Percentiles rank a stretch among this genome's conserved stretches.
These are phyloP conservation scores for Diloba caeruleocephala DNA, from an alignment of 2,888 invertebrate species.

Conservation along the genomic window DNA sequence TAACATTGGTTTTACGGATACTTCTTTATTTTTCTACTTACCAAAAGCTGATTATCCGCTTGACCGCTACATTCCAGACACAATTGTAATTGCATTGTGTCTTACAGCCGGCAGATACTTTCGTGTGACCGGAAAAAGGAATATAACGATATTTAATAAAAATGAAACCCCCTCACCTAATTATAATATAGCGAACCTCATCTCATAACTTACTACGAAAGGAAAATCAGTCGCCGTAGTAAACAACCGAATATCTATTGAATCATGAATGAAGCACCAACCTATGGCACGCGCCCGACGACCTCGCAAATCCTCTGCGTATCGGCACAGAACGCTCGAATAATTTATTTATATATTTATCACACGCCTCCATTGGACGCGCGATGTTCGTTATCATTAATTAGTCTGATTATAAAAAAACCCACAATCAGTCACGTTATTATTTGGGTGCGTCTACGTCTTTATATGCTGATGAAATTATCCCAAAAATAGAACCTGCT, in stretches of 20 bases:
- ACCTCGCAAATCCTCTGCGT: conserved; percentile 3
- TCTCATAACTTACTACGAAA: not conserved
- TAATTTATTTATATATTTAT: conserved; percentile 15
- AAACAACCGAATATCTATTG: not conserved
- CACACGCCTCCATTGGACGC: conserved; percentile 12
- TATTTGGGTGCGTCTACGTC: conserved; percentile 16
- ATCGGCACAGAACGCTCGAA: not conserved
- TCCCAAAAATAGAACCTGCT: conserved; percentile 33
- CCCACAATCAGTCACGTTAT: conserved; percentile 15
- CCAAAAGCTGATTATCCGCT: no score
- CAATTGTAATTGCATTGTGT: no score
- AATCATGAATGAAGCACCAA: not conserved
- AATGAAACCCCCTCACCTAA: not conserved
- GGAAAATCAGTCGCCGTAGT: not conserved
- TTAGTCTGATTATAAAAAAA: conserved; percentile 10
- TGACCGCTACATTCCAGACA: no score
- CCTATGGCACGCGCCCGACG: conserved; percentile 7
- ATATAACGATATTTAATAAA: no score
- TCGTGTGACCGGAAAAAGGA: no score
- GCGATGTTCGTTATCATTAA: conserved; percentile 11
- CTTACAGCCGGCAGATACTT: no score
- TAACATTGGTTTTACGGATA: no score
- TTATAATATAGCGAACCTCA: not conserved
- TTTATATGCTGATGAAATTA: conserved; percentile 28
- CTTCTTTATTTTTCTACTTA: no score